A percentile compares a stretch with the other conserved stretches of the same genome.
These are phyloP conservation scores for Crypturellus tataupa DNA, from an alignment of 2,797 vertebrate genomes.

Conservation along the genomic window DNA sequence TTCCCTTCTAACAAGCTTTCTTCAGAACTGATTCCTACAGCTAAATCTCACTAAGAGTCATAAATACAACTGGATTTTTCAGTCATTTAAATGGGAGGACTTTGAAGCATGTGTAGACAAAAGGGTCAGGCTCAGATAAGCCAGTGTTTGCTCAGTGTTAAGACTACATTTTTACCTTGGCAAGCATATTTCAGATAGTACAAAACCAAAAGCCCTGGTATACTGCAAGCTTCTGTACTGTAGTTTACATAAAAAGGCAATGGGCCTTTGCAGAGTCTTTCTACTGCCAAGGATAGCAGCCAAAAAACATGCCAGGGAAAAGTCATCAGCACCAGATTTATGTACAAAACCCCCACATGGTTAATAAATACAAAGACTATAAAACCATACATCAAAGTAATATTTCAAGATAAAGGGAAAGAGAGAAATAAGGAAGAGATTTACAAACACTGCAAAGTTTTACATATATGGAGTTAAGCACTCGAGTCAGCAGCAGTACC, in stretches of 20 bases:
- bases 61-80: background rate
- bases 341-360: background rate
- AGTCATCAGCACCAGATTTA: background rate
- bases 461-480: background rate
- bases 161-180: conserved; percentile 25
- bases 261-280: background rate
- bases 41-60: background rate
- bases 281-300: conserved; percentile 11
- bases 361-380: conserved; percentile 6
- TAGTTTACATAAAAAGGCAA: background rate
- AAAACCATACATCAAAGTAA: background rate
- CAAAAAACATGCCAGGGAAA: conserved; percentile 13
- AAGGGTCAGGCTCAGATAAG: background rate
- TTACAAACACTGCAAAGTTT: background rate
- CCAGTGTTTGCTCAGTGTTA: background rate
- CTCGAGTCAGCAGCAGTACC: background rate
- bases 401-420: background rate
- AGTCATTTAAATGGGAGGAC: background rate
- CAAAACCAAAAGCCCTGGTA: background rate
- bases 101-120: background rate
- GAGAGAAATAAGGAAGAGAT: background rate
- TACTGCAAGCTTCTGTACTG: background rate
- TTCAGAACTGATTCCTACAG: background rate
- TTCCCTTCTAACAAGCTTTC: background rate
- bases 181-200: conserved; percentile 30